Evolutionary conservation across 2,888 invertebrate genomes (phyloP).

Genomic region (Petrolisthes manimaculis): DNA sequence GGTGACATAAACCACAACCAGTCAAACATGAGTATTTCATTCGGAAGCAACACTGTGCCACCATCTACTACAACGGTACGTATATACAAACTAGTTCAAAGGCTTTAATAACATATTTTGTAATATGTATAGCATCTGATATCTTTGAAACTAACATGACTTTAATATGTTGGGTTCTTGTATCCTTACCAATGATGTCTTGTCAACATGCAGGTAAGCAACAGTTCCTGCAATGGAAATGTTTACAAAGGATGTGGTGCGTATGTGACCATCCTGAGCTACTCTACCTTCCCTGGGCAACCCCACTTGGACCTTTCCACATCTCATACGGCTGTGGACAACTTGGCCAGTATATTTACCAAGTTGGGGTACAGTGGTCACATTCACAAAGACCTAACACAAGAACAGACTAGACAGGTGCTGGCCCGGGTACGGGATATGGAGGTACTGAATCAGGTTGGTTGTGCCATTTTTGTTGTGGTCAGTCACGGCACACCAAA

Average conservation of each 20-base stretch:
- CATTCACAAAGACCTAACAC: conserved; percentile 17
- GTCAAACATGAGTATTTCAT: too few species aligned
- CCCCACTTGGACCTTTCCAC: conserved; percentile 12
- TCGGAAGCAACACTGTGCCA: too few species aligned
- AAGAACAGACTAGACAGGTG: neutral
- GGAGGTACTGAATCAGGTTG: neutral
- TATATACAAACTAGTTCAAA: too few species aligned
- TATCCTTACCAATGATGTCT: neutral
- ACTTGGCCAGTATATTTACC: conserved; percentile 14
- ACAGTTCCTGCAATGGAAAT: neutral
- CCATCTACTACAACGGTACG: too few species aligned
- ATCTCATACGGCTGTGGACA: neutral
- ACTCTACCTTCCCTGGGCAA: conserved; percentile 17
- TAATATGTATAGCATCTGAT: neutral
- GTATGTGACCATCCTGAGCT: conserved; percentile 27
- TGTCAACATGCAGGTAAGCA: neutral
- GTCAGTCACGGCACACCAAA: conserved; percentile 12
- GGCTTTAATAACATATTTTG: too few species aligned
- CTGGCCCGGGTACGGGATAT: neutral
- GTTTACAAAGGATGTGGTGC: neutral
- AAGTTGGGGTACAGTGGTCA: conserved; percentile 28
- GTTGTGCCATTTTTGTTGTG: conserved; percentile 27
- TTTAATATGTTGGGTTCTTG: neutral
- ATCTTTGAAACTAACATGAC: neutral
- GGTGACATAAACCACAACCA: too few species aligned